These are phyloP conservation scores for Plagodis dolabraria DNA, from an alignment of 2,888 invertebrate species.

Conservation along the genomic window DNA sequence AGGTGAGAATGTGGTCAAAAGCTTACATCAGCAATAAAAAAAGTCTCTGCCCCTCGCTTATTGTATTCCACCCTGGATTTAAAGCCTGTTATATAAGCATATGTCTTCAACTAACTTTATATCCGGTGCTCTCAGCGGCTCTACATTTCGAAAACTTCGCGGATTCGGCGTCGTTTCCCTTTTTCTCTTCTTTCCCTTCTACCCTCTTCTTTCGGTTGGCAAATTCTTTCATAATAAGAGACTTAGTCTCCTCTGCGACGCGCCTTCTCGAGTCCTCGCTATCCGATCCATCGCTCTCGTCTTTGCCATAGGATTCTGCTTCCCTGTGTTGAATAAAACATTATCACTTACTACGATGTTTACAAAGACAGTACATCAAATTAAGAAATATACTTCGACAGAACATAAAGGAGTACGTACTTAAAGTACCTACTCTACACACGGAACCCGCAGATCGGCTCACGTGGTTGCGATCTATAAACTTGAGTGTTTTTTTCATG, in stretches of 20 bases:
- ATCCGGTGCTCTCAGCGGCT: constrained; percentile 89
- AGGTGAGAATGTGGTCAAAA: no score
- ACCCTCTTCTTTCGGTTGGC: constrained; percentile 86
- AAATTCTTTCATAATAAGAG: constrained; percentile 92
- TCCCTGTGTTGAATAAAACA: constrained; percentile 58
- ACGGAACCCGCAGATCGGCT: no score
- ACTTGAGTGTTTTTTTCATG: no score
- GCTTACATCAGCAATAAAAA: no score
- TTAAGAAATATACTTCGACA: no score
- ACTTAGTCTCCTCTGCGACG: constrained; percentile 86
- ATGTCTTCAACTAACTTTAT: constrained; percentile 83
- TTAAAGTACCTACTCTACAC: no score
- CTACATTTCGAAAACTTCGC: constrained; percentile 88
- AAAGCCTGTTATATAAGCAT: not conserved
- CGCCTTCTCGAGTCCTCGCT: constrained; percentile 66
- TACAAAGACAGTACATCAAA: no score
- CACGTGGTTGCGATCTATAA: no score
- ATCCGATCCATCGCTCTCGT: constrained; percentile 69
- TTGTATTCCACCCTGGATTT: not conserved
- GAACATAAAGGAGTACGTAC: no score
- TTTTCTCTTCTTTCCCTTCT: constrained; percentile 56
- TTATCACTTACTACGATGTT: no score
- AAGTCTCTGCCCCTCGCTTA: not conserved
- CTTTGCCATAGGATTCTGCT: constrained; percentile 72
- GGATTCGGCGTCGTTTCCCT: constrained; percentile 80